A percentile compares a stretch with the other conserved stretches of the same genome.
phyloP scores from a whole-genome alignment of 2,797 vertebrate species.

The Merluccius polli region DNA sequence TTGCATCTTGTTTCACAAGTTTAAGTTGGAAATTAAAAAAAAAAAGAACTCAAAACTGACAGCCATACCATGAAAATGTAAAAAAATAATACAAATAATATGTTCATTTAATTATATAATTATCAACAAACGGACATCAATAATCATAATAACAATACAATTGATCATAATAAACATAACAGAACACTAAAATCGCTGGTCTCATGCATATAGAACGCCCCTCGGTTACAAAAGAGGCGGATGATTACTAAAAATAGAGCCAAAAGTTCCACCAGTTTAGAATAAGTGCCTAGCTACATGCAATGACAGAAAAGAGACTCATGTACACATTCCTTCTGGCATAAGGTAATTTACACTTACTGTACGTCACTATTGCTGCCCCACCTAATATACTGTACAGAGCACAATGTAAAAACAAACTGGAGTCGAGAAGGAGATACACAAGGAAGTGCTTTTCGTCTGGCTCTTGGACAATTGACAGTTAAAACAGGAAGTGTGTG shows the following conservation, averaged over 20 bases:
- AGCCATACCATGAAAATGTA: constrained; percentile 83
- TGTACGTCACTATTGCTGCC: constrained; percentile 60
- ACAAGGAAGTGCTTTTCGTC: constrained; percentile 58
- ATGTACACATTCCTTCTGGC: constrained; percentile 77
- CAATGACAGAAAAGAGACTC: constrained; percentile 79
- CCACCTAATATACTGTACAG: constrained; percentile 71
- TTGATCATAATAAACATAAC: constrained; percentile 68
- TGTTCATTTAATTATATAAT: constrained; percentile 83
- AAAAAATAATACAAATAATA: constrained; percentile 87
- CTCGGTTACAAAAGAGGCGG: constrained; percentile 70
- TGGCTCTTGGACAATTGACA: constrained; percentile 43
- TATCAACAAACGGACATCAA: constrained; percentile 82
- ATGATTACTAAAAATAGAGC: constrained; percentile 74
- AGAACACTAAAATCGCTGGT: constrained; percentile 75
- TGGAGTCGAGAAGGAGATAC: constrained; percentile 49
- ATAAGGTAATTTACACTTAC: constrained; percentile 75
- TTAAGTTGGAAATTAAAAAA: constrained; percentile 70
- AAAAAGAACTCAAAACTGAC: constrained; percentile 69
- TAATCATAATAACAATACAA: constrained; percentile 78
- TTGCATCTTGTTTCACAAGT: constrained; percentile 79
- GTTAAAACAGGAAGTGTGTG: constrained; percentile 45
- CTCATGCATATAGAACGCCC: constrained; percentile 78
- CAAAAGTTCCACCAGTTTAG: constrained; percentile 73
- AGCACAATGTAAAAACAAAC: constrained; percentile 68
- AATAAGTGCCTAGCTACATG: constrained; percentile 81